Evolutionary conservation across 2,888 invertebrate genomes (phyloP).

Genomic region (Iphiclides podalirius): DNA sequence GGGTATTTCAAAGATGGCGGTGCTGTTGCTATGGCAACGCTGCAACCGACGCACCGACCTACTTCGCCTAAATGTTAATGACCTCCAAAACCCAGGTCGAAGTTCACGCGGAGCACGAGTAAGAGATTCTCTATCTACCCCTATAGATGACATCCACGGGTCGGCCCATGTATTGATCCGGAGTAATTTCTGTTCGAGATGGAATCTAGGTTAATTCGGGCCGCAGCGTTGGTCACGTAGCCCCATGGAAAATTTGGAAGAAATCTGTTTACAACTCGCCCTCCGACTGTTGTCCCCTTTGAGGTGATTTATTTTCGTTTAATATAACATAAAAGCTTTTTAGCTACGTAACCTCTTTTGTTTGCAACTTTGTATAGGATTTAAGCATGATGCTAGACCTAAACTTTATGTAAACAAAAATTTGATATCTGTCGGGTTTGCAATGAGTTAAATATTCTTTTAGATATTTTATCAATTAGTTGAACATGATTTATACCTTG

Average conservation of each 20-base stretch:
- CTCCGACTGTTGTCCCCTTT: constrained; percentile 1
- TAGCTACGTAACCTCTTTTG: neutral
- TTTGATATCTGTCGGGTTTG: no score
- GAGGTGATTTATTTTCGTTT: constrained; percentile 3
- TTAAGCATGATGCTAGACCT: no score
- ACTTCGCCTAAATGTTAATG: constrained; percentile 78
- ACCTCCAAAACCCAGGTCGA: constrained; percentile 80
- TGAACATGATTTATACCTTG: no score
- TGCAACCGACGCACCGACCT: constrained; percentile 70
- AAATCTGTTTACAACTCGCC: constrained; percentile 22
- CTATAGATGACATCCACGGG: constrained; percentile 58
- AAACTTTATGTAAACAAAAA: no score
- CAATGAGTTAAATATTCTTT: no score
- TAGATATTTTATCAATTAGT: no score
- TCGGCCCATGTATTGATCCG: constrained; percentile 73
- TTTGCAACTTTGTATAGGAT: no score
- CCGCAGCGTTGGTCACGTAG: constrained; percentile 40
- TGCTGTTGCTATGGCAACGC: constrained; percentile 58
- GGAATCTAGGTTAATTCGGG: constrained; percentile 64
- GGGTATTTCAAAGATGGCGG: constrained; percentile 32
- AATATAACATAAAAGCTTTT: neutral
- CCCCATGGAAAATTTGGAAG: constrained; percentile 27
- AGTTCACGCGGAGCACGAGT: constrained; percentile 77
- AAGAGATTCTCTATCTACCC: constrained; percentile 60
- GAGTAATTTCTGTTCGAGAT: constrained; percentile 46